Base-by-base conservation (phyloP, 2,888 invertebrate genomes). In the Drosophila dives region DNA sequence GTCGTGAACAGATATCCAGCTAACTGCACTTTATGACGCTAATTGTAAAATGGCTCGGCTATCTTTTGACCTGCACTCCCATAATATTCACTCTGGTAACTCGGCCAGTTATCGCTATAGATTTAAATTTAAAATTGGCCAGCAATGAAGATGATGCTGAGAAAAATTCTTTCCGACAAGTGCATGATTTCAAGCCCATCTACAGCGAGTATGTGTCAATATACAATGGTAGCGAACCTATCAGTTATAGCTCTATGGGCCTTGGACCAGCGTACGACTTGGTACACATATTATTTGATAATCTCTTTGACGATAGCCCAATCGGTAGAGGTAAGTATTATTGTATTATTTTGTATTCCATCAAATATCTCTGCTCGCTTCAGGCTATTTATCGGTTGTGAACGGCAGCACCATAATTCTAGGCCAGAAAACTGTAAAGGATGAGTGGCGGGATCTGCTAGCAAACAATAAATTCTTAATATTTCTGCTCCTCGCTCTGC, bases 401-500 rank as follows among this genome's bases (percentile, higher is more conserved):
- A 59, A 60, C 10, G 26, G n/a, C 0, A 50, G 2, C 10, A 0
- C 7, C 1, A 26, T 92, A 61, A 72, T 77, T 51, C 34, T 78
- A 73, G 91, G 91, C 38, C 78, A 85, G 55, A 90, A 91, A 80
- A 79, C 89, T 60, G 74, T 86, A 64, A 78, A 89, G 26, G 91
- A 92, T 68, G 92, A 94, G 86, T 94, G 94, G 94, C 90, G 90
- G 59, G 92, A 92, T 60, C 83, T 94, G 60, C 74, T 94, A 29
- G 87, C 90, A 38, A 94, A 95, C 50, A 92, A 92, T 73, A 42
- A 42, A 3, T 89, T 91, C 90, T 95, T 95, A 1, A 93, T 55
- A n/a, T 0, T 12, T 1, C 1, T 55, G 1, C 10, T 97, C 45
- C 91, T 94, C 36, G 93, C 95, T 59, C 93, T 96, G 40, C 91